Evolutionary conservation across 2,888 invertebrate genomes (phyloP).

Genomic region (Drosophila rubida): DNA sequence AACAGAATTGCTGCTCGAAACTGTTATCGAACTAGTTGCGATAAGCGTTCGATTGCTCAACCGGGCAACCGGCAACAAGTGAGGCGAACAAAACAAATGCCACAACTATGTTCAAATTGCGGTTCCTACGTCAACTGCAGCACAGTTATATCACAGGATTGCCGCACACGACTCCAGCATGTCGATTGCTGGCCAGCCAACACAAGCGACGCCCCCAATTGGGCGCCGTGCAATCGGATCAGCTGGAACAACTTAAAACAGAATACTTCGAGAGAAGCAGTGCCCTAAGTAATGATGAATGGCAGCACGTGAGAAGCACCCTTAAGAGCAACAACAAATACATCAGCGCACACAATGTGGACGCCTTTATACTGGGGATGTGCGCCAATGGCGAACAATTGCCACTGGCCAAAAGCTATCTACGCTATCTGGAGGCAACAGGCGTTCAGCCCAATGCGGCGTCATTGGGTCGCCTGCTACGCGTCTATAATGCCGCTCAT

Average conservation of each 20-base stretch:
- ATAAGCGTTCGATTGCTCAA: conserved; percentile 17
- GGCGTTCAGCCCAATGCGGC: conserved; percentile 87
- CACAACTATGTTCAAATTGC: conserved; percentile 51
- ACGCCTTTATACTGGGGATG: conserved; percentile 87
- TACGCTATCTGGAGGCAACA: conserved; percentile 86
- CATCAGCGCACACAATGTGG: conserved; percentile 85
- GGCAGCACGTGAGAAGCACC: conserved; percentile 68
- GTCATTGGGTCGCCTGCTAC: conserved; percentile 87
- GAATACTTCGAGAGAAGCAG: conserved; percentile 50
- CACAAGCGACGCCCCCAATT: conserved; percentile 65
- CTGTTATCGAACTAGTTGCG: conserved; percentile 10
- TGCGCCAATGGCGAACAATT: conserved; percentile 85
- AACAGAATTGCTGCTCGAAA: neutral
- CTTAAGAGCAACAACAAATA: conserved; percentile 71
- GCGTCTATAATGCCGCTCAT: conserved; percentile 85
- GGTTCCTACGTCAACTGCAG: conserved; percentile 39
- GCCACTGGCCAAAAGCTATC: conserved; percentile 87
- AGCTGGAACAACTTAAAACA: conserved; percentile 66
- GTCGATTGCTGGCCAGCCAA: conserved; percentile 49
- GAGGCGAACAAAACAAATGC: conserved; percentile 1
- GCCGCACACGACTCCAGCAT: neutral
- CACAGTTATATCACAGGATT: neutral
- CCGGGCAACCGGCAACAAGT: conserved; percentile 37
- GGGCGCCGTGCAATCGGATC: conserved; percentile 47
- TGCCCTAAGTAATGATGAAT: conserved; percentile 63